phyloP scores from a whole-genome alignment of 2,888 invertebrate genomes.

The Argyresthia albistria region DNA sequence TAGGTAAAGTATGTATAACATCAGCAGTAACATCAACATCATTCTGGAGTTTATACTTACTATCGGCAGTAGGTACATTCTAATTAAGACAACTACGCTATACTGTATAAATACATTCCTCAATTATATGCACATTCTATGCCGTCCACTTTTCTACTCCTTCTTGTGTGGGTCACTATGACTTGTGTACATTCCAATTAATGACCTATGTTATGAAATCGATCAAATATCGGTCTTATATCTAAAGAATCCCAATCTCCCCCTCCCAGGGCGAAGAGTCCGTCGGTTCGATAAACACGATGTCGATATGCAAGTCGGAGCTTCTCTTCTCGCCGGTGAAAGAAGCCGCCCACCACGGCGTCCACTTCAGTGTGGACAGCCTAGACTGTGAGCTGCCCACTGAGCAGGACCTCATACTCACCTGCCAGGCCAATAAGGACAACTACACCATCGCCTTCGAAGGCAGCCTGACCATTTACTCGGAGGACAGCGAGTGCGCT shows the following conservation, averaged over 20 bases:
- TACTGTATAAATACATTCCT: too few species aligned
- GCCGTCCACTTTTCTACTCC: too few species aligned
- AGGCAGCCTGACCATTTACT: conserved; percentile 87
- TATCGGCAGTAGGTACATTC: too few species aligned
- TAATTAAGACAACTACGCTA: too few species aligned
- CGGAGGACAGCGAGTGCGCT: conserved; percentile 85
- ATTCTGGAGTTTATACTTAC: too few species aligned
- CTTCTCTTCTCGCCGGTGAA: conserved; percentile 92
- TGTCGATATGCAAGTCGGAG: conserved; percentile 94
- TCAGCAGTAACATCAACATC: too few species aligned
- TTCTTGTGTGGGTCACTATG: too few species aligned
- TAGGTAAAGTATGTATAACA: too few species aligned
- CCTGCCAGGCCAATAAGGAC: conserved; percentile 93
- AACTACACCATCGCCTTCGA: conserved; percentile 97
- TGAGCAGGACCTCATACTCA: conserved; percentile 89
- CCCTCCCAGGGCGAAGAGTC: conserved; percentile 79
- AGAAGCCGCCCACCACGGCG: conserved; percentile 80
- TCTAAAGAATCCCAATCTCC: background rate
- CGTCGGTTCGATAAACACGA: conserved; percentile 82
- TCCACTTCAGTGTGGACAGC: conserved; percentile 91
- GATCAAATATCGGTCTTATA: too few species aligned
- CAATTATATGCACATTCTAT: too few species aligned
- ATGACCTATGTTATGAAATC: too few species aligned
- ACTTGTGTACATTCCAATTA: too few species aligned
- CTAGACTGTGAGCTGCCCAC: conserved; percentile 88